Percentiles rank a stretch among this genome's conserved stretches.
These are phyloP conservation scores for Ephestia elutella DNA, from an alignment of 1,140 invertebrate genomes.

Conservation along the genomic window DNA sequence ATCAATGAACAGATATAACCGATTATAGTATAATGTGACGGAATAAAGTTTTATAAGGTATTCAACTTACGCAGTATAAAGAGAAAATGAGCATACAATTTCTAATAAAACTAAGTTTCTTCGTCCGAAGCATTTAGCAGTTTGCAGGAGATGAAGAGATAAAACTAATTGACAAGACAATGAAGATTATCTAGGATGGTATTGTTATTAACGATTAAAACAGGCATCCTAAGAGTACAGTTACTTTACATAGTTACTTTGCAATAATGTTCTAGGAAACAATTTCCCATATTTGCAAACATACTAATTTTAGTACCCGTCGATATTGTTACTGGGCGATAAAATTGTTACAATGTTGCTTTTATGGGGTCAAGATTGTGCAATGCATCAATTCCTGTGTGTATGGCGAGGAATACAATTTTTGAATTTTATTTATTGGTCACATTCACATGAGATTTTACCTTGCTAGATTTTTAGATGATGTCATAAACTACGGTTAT, in stretches of 20 bases:
- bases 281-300: neutral
- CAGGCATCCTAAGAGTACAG: neutral
- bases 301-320: neutral
- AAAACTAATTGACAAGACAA: conserved; percentile 1
- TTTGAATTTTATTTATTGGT: neutral
- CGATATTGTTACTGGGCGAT: neutral
- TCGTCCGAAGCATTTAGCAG: too few relatives aligned
- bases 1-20: too few relatives aligned
- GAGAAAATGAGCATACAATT: too few relatives aligned
- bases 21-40: too few relatives aligned
- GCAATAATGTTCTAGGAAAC: neutral
- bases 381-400: neutral
- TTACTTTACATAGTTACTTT: neutral
- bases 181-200: neutral
- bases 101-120: too few relatives aligned
- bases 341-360: neutral
- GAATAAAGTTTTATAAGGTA: too few relatives aligned
- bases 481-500: too few relatives aligned
- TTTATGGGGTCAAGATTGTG: neutral
- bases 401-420: neutral
- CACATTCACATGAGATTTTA: too few relatives aligned
- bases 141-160: neutral
- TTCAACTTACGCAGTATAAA: too few relatives aligned
- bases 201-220: neutral
- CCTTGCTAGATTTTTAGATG: too few relatives aligned